Conservation (phyloP, 1,140 invertebrate genomes). For the Heliconius himera region DNA sequence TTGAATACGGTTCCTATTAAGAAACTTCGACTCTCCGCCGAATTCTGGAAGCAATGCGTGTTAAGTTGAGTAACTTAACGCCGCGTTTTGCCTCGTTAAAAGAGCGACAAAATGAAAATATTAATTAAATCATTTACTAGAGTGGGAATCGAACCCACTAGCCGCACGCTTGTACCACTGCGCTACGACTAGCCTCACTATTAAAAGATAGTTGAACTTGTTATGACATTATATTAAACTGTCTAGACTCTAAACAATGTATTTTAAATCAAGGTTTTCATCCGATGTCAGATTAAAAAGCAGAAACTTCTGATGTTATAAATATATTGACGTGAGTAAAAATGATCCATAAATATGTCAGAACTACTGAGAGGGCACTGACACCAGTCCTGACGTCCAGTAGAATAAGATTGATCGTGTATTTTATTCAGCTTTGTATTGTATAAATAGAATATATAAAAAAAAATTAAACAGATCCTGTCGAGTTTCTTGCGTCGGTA, state of each 20-base stretch:
- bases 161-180: too few species aligned
- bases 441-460: too few species aligned
- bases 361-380: slow-evolving; percentile 4
- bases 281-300: neutral
- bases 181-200: neutral
- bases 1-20: too few species aligned
- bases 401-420: neutral
- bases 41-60: too few species aligned
- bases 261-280: neutral
- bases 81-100: too few species aligned
- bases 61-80: too few species aligned
- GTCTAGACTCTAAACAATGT: neutral
- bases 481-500: too few species aligned
- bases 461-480: too few species aligned
- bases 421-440: neutral
- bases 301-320: neutral
- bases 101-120: too few species aligned
- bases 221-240: neutral
- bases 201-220: neutral
- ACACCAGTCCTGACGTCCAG: neutral
- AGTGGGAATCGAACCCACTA: too few species aligned
- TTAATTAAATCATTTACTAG: too few species aligned
- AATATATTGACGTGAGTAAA: slow-evolving; percentile 18
- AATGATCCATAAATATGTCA: slow-evolving; percentile 8
- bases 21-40: too few species aligned